A percentile compares a stretch with the other conserved stretches of the same genome.
Evolutionary conservation across 1,140 invertebrate species (phyloP).

Genomic region (Thalassaphorura encarpata): DNA sequence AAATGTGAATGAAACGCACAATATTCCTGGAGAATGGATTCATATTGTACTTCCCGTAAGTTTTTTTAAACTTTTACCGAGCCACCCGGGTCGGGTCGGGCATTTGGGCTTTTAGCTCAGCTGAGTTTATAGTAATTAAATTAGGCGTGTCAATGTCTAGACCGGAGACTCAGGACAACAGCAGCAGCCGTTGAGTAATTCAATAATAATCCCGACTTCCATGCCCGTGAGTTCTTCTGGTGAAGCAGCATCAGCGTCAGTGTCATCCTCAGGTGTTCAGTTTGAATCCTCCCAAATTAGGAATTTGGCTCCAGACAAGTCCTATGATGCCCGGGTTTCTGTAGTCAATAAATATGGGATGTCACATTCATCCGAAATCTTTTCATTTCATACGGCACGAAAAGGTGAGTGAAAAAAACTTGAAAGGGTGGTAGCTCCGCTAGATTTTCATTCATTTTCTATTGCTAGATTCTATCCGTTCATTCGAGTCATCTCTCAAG

Average conservation of each 20-base stretch:
- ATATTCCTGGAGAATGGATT: conserved; percentile 60
- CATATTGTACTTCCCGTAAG: conserved; percentile 52
- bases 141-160: conserved; percentile 4
- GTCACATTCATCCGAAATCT: conserved; percentile 33
- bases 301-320: conserved; percentile 46
- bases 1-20: conserved; percentile 54
- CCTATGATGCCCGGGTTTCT: conserved; percentile 53
- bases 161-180: conserved; percentile 6
- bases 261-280: conserved; percentile 42
- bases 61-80: conserved; percentile 33
- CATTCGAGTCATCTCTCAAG: conserved; percentile 30
- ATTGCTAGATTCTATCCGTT: conserved; percentile 30
- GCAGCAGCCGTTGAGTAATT: too few species aligned
- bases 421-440: too few species aligned
- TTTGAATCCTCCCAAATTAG: conserved; percentile 48
- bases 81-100: too few species aligned
- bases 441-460: conserved; percentile 3
- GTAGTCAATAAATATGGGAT: conserved; percentile 56
- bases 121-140: too few species aligned
- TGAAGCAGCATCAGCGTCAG: conserved; percentile 16
- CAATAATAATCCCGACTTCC: too few species aligned
- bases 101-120: too few species aligned
- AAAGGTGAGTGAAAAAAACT: too few species aligned
- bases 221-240: too few species aligned
- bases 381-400: conserved; percentile 34